Base-by-base conservation (phyloP, 2,113 vertebrate genomes). In the Corythoichthys intestinalis region DNA sequence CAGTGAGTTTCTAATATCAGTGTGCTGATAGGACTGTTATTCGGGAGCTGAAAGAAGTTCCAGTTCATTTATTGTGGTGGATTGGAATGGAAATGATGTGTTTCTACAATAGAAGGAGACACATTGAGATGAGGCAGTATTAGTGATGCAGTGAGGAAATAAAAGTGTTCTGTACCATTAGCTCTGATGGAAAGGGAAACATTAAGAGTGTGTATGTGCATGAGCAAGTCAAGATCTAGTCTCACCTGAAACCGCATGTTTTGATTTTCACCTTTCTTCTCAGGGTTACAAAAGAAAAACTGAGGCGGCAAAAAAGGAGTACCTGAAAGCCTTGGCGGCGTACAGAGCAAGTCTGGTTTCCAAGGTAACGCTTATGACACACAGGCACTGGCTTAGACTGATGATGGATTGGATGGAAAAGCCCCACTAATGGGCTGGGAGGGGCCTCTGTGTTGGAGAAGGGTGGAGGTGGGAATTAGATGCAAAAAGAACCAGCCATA, bases 251-350 rank as follows among this genome's bases (percentile, higher is more conserved):
- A 62, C 76, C 66, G 73, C 65, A 68, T 78, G 71, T 84, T 76
- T 83, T 83, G 72, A 80, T 82, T 83, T 67, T 67, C 80, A 57
- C 28, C 68, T 65, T 80, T 58, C 84, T 82, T 94, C 92, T 15
- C 92, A 99, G 97, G 97, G 88, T 0, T 99, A 99, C 90, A 99
- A 98, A 92, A 95, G 95, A 91, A 99, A 98, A 94, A 98, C 97
- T 0, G 97, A 99, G 90, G 97, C 96, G 0, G 97, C 97, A 4
- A 99, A 99, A 93, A 99, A 99, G 89, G 97, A 99, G 77, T 99
- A 99, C 88, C 94, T 98, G 90, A 98, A 99, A 90, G 97, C 97
- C 50, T 93, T 99, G 90, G 96, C 97, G 0, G 94, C 96, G 1
- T 99, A 98, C 93, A 85, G 97, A 92, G 97, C 96, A 88, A 98